phyloP scores from a whole-genome alignment of 2,888 invertebrate genomes.

The Nesidiocoris tenuis region DNA sequence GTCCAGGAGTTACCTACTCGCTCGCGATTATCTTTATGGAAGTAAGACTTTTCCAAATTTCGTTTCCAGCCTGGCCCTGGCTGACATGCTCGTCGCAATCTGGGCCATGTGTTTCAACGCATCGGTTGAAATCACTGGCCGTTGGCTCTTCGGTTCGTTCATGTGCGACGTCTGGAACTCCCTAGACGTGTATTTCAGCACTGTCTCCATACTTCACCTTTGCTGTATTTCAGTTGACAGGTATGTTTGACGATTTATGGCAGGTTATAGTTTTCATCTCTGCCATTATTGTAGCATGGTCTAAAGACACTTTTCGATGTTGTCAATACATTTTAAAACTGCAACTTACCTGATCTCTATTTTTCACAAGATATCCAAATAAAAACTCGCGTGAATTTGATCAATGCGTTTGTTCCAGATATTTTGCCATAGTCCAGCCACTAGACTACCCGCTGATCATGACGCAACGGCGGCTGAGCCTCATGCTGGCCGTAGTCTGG shows the following conservation, averaged over 20 bases:
- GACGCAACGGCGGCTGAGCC: slow-evolving; percentile 76
- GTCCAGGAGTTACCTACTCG: too few relatives aligned
- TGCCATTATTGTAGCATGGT: too few relatives aligned
- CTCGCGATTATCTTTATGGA: background rate
- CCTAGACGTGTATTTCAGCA: slow-evolving; percentile 91
- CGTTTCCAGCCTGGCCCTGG: slow-evolving; percentile 70
- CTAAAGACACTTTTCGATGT: too few relatives aligned
- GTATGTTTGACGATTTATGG: background rate
- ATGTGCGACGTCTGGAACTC: slow-evolving; percentile 97
- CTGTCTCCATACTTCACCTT: slow-evolving; percentile 87
- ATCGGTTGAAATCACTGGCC: slow-evolving; percentile 78
- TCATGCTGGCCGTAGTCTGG: slow-evolving; percentile 89
- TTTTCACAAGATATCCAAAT: too few relatives aligned
- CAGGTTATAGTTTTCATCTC: too few relatives aligned
- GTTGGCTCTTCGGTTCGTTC: slow-evolving; percentile 85
- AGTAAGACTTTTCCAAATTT: too few relatives aligned
- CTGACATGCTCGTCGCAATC: slow-evolving; percentile 91
- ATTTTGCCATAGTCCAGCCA: slow-evolving; percentile 91
- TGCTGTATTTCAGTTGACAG: slow-evolving; percentile 85
- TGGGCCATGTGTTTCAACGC: slow-evolving; percentile 95
- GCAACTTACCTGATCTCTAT: too few relatives aligned
- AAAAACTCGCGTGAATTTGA: too few relatives aligned
- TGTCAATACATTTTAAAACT: too few relatives aligned
- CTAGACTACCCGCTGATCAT: slow-evolving; percentile 90
- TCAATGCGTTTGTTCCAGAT: slow-evolving; percentile 59